phyloP scores from a whole-genome alignment of 2,113 vertebrate species.

The Peromyscus maniculatus region DNA sequence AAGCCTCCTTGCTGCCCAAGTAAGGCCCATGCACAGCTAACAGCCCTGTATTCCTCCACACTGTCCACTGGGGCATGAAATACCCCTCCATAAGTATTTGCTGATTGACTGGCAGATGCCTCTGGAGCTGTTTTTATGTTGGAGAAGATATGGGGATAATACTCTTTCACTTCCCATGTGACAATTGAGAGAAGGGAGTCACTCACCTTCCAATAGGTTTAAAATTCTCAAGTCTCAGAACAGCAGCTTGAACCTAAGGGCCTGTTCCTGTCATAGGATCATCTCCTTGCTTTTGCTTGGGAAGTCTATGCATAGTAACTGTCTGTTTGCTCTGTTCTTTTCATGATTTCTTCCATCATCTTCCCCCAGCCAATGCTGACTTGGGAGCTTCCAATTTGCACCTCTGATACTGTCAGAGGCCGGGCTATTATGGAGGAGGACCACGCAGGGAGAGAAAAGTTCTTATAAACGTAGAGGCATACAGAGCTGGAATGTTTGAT shows the following conservation, averaged over 20 bases:
- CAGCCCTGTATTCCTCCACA: neutral
- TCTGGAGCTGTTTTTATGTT: neutral
- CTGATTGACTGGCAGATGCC: neutral
- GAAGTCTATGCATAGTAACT: neutral
- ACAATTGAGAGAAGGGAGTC: neutral
- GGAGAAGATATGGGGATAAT: neutral
- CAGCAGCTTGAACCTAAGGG: neutral
- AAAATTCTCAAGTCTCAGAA: neutral
- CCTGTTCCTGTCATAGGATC: neutral
- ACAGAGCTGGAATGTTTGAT: neutral
- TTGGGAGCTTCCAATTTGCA: neutral
- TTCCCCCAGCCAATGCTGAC: neutral
- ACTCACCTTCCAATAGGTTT: neutral
- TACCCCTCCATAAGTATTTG: neutral
- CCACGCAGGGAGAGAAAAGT: neutral
- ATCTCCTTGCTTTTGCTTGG: conserved; percentile 36
- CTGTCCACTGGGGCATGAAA: neutral
- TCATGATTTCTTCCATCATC: neutral
- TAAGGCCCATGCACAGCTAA: neutral
- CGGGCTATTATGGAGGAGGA: neutral
- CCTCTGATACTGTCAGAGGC: neutral
- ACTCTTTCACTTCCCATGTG: neutral
- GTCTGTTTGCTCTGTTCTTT: neutral
- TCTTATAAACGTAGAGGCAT: neutral
- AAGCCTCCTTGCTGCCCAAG: neutral